Evolutionary conservation across 2,113 vertebrate species (phyloP).

Genomic region (Corythornis vintsioides): DNA sequence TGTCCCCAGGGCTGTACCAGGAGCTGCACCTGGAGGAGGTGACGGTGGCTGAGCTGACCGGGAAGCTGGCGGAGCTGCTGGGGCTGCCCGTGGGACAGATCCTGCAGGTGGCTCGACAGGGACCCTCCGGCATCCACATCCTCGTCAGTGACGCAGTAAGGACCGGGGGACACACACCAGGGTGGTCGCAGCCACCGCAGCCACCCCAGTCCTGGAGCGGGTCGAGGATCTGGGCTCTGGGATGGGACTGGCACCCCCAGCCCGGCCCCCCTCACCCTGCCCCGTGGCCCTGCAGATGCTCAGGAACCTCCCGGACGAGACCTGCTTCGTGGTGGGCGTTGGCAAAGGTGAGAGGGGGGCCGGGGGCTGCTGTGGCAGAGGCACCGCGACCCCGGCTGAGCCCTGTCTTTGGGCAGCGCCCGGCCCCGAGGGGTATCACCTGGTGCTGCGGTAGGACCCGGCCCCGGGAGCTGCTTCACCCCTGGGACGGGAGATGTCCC

Average conservation of each 20-base stretch:
- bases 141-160: slow-evolving; percentile 64
- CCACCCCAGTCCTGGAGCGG: neutral
- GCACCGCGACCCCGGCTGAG: neutral
- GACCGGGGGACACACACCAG: neutral
- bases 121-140: slow-evolving; percentile 57
- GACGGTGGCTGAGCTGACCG: slow-evolving; percentile 36
- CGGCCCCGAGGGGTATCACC: slow-evolving; percentile 46
- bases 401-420: neutral
- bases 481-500: neutral
- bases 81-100: slow-evolving; percentile 56
- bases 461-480: neutral
- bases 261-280: fast-evolving
- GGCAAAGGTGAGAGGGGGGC: slow-evolving; percentile 27
- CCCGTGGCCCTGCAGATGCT: neutral
- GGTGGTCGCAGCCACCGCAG: too few relatives aligned
- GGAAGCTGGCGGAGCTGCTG: slow-evolving; percentile 55
- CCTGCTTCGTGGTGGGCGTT: slow-evolving; percentile 36
- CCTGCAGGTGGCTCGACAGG: slow-evolving; percentile 36
- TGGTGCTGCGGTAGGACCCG: slow-evolving; percentile 46
- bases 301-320: slow-evolving; percentile 58
- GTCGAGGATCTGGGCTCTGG: neutral
- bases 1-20: slow-evolving; percentile 17
- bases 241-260: neutral
- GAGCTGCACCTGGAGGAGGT: slow-evolving; percentile 66
- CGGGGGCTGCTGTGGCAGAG: fast-evolving